phyloP scores from a whole-genome alignment of 2,113 vertebrate genomes.

The Tragelaphus strepsiceros region DNA sequence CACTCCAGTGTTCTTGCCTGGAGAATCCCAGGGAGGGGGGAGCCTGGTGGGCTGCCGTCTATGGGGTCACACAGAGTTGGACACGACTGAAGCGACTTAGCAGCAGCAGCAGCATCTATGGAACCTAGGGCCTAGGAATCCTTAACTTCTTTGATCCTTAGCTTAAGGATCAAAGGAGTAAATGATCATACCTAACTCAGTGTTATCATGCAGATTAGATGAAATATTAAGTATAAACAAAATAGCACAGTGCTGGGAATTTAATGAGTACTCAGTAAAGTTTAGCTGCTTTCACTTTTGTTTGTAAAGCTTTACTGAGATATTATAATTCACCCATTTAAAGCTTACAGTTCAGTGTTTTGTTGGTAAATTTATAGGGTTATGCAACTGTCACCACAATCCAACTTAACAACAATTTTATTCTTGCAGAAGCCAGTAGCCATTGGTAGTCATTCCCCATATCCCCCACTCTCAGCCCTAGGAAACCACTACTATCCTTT shows the following conservation, averaged over 20 bases:
- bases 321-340: not conserved
- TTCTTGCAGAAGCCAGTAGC: not conserved
- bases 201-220: not conserved
- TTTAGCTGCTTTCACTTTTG: not conserved
- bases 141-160: not conserved
- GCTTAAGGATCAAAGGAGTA: not conserved
- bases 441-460: not conserved
- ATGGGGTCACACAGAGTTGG: no score
- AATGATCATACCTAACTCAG: not conserved
- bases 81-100: no score
- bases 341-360: not conserved
- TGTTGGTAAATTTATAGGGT: not conserved
- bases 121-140: not conserved
- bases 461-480: not conserved
- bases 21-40: no score
- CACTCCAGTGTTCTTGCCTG: no score
- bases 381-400: not conserved
- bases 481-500: not conserved
- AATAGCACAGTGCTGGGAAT: not conserved
- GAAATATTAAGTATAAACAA: not conserved
- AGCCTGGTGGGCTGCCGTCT: no score
- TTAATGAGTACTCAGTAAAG: not conserved
- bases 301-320: not conserved
- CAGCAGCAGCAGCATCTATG: not conserved
- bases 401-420: not conserved